Evolutionary conservation across 2,888 invertebrate species (phyloP).

Genomic region (Drosophila subquinaria): DNA sequence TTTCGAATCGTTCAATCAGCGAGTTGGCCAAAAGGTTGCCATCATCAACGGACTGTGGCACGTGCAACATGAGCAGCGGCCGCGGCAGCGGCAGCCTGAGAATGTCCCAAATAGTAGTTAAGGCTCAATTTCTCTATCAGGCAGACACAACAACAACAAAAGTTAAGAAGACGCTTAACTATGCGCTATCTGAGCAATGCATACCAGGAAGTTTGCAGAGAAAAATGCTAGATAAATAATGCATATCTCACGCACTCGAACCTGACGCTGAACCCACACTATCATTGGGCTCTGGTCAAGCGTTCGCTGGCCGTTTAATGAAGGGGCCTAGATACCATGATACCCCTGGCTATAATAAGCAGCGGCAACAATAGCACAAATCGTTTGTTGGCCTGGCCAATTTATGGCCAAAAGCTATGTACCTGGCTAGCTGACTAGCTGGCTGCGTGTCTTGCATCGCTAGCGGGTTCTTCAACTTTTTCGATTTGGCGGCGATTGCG

Average conservation of each 20-base stretch:
- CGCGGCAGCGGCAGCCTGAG: conserved; percentile 41
- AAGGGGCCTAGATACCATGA: conserved; percentile 74
- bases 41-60: conserved; percentile 60
- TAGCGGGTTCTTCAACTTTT: conserved; percentile 21
- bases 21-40: conserved; percentile 51
- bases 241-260: conserved; percentile 84
- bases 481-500: conserved; percentile 73
- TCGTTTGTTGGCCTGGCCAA: conserved; percentile 52
- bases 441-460: conserved; percentile 52
- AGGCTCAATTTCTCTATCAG: conserved; percentile 60
- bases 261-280: conserved; percentile 45
- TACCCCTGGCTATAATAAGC: conserved; percentile 55
- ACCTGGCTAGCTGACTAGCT: background rate
- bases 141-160: conserved; percentile 18
- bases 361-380: conserved; percentile 44
- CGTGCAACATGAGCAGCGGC: conserved; percentile 60
- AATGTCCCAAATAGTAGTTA: conserved; percentile 69
- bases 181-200: conserved; percentile 20
- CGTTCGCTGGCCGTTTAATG: conserved; percentile 58
- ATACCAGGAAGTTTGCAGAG: conserved; percentile 64
- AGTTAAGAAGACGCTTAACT: conserved; percentile 12
- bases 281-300: conserved; percentile 25
- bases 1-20: conserved; percentile 77
- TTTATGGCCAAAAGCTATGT: conserved; percentile 56
- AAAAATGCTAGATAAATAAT: conserved; percentile 82